Percentiles rank a stretch among this genome's conserved stretches.
These are phyloP conservation scores for Abscondita cerata DNA, from an alignment of 2,888 invertebrate genomes.

Conservation along the genomic window DNA sequence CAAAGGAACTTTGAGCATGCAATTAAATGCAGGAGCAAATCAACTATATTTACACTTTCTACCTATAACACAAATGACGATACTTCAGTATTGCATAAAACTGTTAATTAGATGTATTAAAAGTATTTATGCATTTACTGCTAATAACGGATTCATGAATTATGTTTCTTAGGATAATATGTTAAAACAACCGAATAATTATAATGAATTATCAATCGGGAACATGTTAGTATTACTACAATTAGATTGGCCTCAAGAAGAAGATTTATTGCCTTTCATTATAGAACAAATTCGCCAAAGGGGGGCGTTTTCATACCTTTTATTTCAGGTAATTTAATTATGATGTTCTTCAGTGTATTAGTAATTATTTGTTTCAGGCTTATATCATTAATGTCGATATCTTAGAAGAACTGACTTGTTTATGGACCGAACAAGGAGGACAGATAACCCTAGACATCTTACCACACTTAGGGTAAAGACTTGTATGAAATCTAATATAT, in stretches of 20 bases:
- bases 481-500: not conserved
- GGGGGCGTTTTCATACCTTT: slow-evolving; percentile 79
- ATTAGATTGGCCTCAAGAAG: slow-evolving; percentile 88
- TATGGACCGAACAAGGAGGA: slow-evolving; percentile 84
- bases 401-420: slow-evolving; percentile 85
- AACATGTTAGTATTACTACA: slow-evolving; percentile 87
- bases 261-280: slow-evolving; percentile 70
- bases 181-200: slow-evolving; percentile 58
- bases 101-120: slow-evolving; percentile 65
- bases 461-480: slow-evolving; percentile 60
- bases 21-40: slow-evolving; percentile 69
- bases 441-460: slow-evolving; percentile 79
- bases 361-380: slow-evolving; percentile 50
- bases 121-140: too few species aligned
- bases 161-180: slow-evolving; percentile 62
- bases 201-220: slow-evolving; percentile 78
- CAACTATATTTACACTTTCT: slow-evolving; percentile 83
- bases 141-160: too few species aligned
- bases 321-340: slow-evolving; percentile 66
- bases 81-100: slow-evolving; percentile 85
- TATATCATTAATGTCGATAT: slow-evolving; percentile 90
- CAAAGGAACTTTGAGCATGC: slow-evolving; percentile 69
- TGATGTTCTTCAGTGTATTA: too few species aligned
- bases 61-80: slow-evolving; percentile 74
- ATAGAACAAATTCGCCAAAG: slow-evolving; percentile 77